These are phyloP conservation scores for Fabriciana adippe DNA, from an alignment of 2,888 invertebrate genomes.

Conservation along the genomic window DNA sequence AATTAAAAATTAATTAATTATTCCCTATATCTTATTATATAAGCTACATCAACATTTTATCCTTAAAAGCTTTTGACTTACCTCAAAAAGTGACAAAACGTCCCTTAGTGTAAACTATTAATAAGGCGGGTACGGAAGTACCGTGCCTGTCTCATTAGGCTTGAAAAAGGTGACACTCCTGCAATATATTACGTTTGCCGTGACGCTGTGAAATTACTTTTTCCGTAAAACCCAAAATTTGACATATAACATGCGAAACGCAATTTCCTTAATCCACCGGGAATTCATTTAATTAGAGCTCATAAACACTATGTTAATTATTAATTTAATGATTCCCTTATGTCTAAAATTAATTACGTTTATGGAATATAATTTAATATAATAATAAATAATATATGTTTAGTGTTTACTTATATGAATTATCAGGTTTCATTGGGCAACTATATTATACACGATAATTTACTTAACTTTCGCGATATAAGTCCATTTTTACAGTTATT, in stretches of 20 bases:
- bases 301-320: background rate
- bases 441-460: background rate
- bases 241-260: slow-evolving; percentile 46
- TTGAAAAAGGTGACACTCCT: slow-evolving; percentile 25
- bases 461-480: background rate
- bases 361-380: background rate
- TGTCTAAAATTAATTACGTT: background rate
- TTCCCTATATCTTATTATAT: background rate
- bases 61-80: slow-evolving; percentile 1
- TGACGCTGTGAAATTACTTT: slow-evolving; percentile 28
- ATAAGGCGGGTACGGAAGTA: slow-evolving; percentile 42
- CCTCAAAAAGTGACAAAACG: slow-evolving; percentile 1
- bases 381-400: background rate
- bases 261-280: slow-evolving; percentile 58
- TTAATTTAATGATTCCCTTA: slow-evolving; percentile 4
- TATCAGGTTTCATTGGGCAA: no score
- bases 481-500: no score
- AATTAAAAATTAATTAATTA: no score
- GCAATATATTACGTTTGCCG: slow-evolving; percentile 5
- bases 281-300: slow-evolving; percentile 50
- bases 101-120: slow-evolving; percentile 39
- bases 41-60: background rate
- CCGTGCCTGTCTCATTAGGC: slow-evolving; percentile 30
- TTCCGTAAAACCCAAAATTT: slow-evolving; percentile 33
- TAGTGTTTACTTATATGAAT: background rate